These are phyloP conservation scores for Porites evermanni DNA, from an alignment of 92 coral and sea anemone genomes.

Conservation along the genomic window DNA sequence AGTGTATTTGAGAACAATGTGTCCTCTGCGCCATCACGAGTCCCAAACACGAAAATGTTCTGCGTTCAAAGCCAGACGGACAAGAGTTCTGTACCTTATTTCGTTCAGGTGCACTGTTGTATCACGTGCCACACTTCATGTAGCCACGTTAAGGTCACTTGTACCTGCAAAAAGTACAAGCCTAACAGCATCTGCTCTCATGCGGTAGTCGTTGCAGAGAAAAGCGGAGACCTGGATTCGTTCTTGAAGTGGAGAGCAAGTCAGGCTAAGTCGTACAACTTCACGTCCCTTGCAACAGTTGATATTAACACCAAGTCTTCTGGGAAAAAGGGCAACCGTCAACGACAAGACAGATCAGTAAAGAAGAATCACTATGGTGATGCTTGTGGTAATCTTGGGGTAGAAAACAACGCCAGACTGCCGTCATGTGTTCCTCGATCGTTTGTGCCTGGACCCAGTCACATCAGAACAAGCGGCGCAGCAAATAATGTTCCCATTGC, in stretches of 20 bases:
- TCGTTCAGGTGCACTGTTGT: conserved; percentile 5
- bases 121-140: conserved; percentile 7
- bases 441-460: neutral
- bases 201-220: conserved; percentile 30
- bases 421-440: neutral
- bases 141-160: conserved; percentile 8
- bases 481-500: neutral
- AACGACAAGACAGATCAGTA: neutral
- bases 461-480: neutral
- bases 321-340: conserved; percentile 11
- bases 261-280: conserved; percentile 6
- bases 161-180: conserved; percentile 24
- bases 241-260: conserved; percentile 24
- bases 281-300: conserved; percentile 21
- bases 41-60: conserved; percentile 2
- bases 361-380: neutral
- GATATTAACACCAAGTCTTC: conserved; percentile 14
- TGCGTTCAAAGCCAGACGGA: neutral
- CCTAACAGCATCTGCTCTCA: conserved; percentile 45
- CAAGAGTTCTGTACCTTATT: conserved; percentile 4
- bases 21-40: conserved; percentile 1
- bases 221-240: neutral
- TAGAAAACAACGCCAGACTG: neutral
- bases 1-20: conserved; percentile 11
- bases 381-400: conserved; percentile 2